Base-by-base conservation (phyloP, 1,140 invertebrate species). In the Bombus consobrinus region DNA sequence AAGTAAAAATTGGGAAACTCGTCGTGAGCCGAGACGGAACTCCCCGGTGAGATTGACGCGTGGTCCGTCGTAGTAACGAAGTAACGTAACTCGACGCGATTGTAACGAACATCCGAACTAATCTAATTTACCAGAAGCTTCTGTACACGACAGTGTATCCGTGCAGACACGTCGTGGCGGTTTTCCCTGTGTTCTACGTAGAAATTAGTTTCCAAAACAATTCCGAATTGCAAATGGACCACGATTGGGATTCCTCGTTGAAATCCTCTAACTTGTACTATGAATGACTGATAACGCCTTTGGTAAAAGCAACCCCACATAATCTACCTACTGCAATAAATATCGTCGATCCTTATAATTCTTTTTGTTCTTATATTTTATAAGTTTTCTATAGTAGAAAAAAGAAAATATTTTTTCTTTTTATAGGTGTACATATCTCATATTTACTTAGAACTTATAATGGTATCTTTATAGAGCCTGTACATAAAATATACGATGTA, bases 41-140 rank as follows among this genome's bases (percentile, higher is more conserved):
- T 81, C 89, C 86, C 83, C 12, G 5, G 74, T n/a, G 89, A 81
- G 64, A 75, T 84, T 79, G 81, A 82, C 83, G 73, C 43, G 47
- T 64, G 77, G 68, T 85, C n/a, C 53, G 80, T 75, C 78, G 71
- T 57, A 62, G 78, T 88, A 90, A 91, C 89, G 78, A 90, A 57
- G 77, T 89, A 71, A 84, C 73, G 47, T 62, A 68, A 77, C 47
- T 68, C 59, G 75, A 32, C 37, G 66, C 77, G 72, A 47, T 87
- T 85, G 87, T 89, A 91, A 90, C 89, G 77, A 90, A 87, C 89
- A 89, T 85, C 81, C 88, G 71, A 91, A 91, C 90, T 91, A 91
- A 91, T 90, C 90, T 89, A 87, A 90, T 91, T 91, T 85, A 83
- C 74, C 64, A 41, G 69, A 81, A 75, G 85, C 81, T 68, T 90